These are phyloP conservation scores for Drosophila nr. perissopoda DNA, from an alignment of 2,888 invertebrate species.

Conservation along the genomic window DNA sequence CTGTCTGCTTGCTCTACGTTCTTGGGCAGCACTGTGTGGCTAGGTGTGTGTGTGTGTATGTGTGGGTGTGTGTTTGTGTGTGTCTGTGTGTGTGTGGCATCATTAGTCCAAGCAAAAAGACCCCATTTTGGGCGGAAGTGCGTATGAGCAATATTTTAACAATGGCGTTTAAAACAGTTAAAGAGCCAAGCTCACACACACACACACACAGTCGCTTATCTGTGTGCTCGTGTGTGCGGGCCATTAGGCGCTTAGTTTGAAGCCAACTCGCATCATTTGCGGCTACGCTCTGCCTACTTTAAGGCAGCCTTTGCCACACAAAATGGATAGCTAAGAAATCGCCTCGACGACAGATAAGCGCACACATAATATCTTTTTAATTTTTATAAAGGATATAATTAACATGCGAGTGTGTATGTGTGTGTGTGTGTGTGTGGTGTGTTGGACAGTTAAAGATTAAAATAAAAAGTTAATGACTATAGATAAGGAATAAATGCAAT, in stretches of 20 bases:
- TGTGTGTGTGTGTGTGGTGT: neutral
- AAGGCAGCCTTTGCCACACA: conserved; percentile 35
- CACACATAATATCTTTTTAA: conserved; percentile 70
- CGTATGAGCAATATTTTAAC: conserved; percentile 83
- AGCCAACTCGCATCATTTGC: conserved; percentile 56
- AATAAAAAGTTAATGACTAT: neutral
- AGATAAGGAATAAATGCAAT: neutral
- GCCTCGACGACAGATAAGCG: conserved; percentile 60
- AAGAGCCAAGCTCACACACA: conserved; percentile 58
- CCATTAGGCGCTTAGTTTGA: conserved; percentile 74
- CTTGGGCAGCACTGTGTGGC: conserved; percentile 54
- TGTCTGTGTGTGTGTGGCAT: conserved; percentile 42
- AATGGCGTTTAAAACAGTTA: conserved; percentile 83
- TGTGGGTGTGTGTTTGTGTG: neutral
- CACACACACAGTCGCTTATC: conserved; percentile 24
- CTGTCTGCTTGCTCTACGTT: conserved; percentile 36
- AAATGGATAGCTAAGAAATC: conserved; percentile 3
- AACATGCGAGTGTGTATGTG: conserved; percentile 3
- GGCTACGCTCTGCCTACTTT: conserved; percentile 56
- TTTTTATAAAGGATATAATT: conserved; percentile 72
- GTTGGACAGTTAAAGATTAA: neutral
- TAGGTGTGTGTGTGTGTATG: neutral
- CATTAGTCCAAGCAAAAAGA: conserved; percentile 76
- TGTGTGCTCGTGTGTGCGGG: conserved; percentile 38
- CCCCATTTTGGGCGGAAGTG: conserved; percentile 77